A percentile compares a stretch with the other conserved stretches of the same genome.
phyloP scores from a whole-genome alignment of 2,797 vertebrate species.

The Vespertilio murinus region DNA sequence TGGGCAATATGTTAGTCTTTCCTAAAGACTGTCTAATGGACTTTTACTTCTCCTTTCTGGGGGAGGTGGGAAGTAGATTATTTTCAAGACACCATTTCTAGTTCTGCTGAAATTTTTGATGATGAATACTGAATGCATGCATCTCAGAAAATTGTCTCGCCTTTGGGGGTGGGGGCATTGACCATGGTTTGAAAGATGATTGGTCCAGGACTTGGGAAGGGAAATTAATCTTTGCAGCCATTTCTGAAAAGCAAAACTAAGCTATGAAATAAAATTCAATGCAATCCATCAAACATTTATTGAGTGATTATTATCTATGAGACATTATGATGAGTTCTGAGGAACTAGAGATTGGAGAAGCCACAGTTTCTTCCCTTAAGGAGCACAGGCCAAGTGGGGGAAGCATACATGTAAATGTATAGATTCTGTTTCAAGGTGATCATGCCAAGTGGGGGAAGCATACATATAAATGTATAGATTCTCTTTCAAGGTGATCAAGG shows the following conservation, averaged over 20 bases:
- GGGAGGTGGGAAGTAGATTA: neutral
- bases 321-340: neutral
- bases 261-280: neutral
- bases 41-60: neutral
- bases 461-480: neutral
- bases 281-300: neutral
- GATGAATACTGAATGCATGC: neutral
- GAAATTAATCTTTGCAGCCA: neutral
- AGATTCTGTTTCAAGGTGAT: neutral
- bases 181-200: constrained; percentile 5
- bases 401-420: neutral
- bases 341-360: neutral
- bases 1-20: neutral
- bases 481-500: neutral
- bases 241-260: constrained; percentile 11
- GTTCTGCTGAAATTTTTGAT: neutral
- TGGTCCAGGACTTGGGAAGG: neutral
- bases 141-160: neutral
- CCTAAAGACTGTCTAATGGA: neutral
- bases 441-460: neutral
- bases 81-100: neutral
- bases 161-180: neutral
- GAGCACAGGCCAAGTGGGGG: neutral
- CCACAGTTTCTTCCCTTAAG: neutral
- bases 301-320: neutral